phyloP scores from a whole-genome alignment of 2,113 vertebrate genomes.

The Boulengeromyrus knoepffleri region DNA sequence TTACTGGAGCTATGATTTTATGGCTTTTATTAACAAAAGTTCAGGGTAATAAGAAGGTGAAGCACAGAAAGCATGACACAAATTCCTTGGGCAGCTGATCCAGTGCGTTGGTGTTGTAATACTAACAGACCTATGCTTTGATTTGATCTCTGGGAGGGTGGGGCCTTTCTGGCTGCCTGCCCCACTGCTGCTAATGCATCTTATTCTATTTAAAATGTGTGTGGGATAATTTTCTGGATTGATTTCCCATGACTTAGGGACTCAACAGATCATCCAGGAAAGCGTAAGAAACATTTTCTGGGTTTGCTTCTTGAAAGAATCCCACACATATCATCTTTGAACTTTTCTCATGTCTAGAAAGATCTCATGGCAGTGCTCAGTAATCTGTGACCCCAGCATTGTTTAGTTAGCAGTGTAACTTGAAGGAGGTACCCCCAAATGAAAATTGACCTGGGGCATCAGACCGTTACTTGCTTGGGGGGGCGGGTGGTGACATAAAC shows the following conservation, averaged over 20 bases:
- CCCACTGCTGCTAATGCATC: not conserved
- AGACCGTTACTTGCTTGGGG: not conserved
- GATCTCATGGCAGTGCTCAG: not conserved
- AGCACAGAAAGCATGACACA: not conserved
- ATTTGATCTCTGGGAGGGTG: not conserved
- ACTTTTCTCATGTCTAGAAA: not conserved
- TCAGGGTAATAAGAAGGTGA: not conserved
- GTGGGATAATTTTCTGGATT: not conserved
- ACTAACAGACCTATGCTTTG: not conserved
- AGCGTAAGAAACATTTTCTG: not conserved
- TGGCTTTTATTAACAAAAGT: not conserved
- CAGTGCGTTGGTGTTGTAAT: not conserved
- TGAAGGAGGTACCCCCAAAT: not conserved
- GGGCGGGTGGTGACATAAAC: not conserved
- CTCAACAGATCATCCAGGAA: not conserved
- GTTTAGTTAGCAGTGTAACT: not conserved
- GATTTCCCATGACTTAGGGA: not conserved
- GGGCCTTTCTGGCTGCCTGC: not conserved
- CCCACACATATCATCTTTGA: not conserved
- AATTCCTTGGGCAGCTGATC: not conserved
- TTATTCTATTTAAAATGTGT: not conserved
- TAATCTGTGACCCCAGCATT: not conserved
- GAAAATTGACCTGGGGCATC: not conserved
- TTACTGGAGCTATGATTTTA: not conserved
- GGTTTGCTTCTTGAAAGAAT: not conserved